phyloP scores from a whole-genome alignment of 2,113 vertebrate genomes.

The Archilochus colubris region DNA sequence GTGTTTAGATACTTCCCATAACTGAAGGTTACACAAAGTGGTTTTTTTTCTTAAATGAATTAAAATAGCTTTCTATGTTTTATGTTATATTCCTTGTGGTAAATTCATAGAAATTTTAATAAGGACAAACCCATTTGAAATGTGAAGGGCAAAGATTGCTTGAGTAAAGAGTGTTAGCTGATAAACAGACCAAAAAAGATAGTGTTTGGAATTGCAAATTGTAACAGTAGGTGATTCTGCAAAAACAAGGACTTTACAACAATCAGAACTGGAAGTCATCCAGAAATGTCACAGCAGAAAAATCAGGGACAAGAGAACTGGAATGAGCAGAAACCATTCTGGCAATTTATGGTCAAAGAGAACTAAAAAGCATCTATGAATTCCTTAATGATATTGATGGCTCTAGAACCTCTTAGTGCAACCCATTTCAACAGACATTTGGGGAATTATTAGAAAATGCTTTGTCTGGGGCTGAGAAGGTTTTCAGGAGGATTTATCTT shows the following conservation, averaged over 20 bases:
- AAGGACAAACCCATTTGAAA: slow-evolving; percentile 44
- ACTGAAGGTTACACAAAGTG: neutral
- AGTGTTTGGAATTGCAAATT: slow-evolving; percentile 71
- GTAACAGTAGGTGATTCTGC: slow-evolving; percentile 56
- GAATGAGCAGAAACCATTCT: neutral
- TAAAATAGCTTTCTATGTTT: neutral
- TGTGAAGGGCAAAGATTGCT: slow-evolving; percentile 65
- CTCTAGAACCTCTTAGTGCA: slow-evolving; percentile 39
- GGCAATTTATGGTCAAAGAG: slow-evolving; percentile 23
- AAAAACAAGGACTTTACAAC: slow-evolving; percentile 56
- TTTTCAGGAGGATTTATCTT: slow-evolving; percentile 5
- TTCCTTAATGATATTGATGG: slow-evolving; percentile 2
- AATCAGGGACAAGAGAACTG: neutral
- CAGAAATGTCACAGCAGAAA: slow-evolving; percentile 57
- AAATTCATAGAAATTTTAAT: slow-evolving; percentile 37
- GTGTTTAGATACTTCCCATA: neutral
- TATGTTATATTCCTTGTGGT: neutral
- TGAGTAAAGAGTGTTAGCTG: slow-evolving; percentile 51
- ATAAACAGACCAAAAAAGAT: slow-evolving; percentile 66
- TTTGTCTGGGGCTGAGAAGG: neutral
- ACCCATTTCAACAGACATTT: slow-evolving; percentile 7
- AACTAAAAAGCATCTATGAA: neutral
- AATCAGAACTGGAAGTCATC: slow-evolving; percentile 61
- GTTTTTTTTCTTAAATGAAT: neutral
- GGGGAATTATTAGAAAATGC: slow-evolving; percentile 1